Conservation (phyloP, 2,888 invertebrate genomes). For the Drosophila rellima region DNA sequence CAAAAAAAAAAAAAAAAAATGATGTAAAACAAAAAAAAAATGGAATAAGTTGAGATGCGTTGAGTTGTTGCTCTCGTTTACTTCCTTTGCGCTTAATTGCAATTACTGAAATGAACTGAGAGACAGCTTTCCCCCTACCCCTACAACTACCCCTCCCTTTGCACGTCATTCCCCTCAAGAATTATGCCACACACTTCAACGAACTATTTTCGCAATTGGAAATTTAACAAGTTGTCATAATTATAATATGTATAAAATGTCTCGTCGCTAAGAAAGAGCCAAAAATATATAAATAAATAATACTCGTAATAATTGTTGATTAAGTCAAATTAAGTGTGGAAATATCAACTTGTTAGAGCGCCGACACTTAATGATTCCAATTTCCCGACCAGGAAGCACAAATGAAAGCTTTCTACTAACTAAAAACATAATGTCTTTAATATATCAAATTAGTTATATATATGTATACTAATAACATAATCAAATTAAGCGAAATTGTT, state of each 20-base stretch:
- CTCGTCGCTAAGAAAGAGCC: slow-evolving; percentile 17
- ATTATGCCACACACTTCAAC: slow-evolving; percentile 29
- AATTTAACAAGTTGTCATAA: slow-evolving; percentile 70
- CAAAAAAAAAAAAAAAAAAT: slow-evolving; percentile 9
- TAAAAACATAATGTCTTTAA: slow-evolving; percentile 17
- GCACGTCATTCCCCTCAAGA: not conserved
- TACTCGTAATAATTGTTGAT: slow-evolving; percentile 48
- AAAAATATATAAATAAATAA: not conserved
- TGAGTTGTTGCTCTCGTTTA: slow-evolving; percentile 49
- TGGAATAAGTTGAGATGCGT: slow-evolving; percentile 21
- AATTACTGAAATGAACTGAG: slow-evolving; percentile 65
- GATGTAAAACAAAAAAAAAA: slow-evolving; percentile 24
- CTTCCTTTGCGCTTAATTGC: slow-evolving; percentile 76
- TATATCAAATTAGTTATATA: slow-evolving; percentile 5
- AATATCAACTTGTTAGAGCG: slow-evolving; percentile 62
- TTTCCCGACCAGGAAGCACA: slow-evolving; percentile 39
- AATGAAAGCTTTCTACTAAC: slow-evolving; percentile 24
- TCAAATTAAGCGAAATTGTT: not conserved
- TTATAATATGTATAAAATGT: slow-evolving; percentile 49
- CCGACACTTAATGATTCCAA: slow-evolving; percentile 42
- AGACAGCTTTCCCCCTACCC: slow-evolving; percentile 4
- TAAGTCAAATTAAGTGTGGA: slow-evolving; percentile 68
- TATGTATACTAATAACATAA: slow-evolving; percentile 16
- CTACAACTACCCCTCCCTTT: too few relatives aligned
- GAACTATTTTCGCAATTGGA: slow-evolving; percentile 58